Conservation (phyloP, 2,888 invertebrate species). For the Gnatocerus cornutus region DNA sequence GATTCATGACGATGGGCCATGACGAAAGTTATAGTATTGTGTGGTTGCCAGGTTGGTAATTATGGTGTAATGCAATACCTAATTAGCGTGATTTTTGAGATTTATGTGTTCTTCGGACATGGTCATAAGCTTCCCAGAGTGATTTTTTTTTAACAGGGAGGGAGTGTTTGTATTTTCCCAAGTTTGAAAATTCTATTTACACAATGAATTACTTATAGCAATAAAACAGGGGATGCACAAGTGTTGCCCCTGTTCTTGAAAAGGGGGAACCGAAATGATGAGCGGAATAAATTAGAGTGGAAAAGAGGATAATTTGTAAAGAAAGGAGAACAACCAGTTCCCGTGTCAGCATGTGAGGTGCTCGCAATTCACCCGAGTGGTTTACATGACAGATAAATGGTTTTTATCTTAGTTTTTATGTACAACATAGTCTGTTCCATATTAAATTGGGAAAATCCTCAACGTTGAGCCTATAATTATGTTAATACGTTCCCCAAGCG, state of each 20-base stretch:
- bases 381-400: slow-evolving; percentile 28
- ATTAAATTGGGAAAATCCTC: slow-evolving; percentile 43
- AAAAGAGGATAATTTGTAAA: slow-evolving; percentile 4
- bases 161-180: no score
- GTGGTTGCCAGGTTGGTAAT: slow-evolving; percentile 33
- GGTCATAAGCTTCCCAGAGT: not conserved
- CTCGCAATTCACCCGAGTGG: slow-evolving; percentile 11
- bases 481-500: slow-evolving; percentile 40
- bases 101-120: slow-evolving; percentile 24
- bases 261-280: no score
- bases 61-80: slow-evolving; percentile 39
- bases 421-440: slow-evolving; percentile 23
- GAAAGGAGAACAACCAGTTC: slow-evolving; percentile 21
- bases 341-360: slow-evolving; percentile 18
- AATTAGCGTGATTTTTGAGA: slow-evolving; percentile 41
- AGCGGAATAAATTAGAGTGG: not conserved
- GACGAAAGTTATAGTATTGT: slow-evolving; percentile 38
- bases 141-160: not conserved
- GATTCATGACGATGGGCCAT: slow-evolving; percentile 34
- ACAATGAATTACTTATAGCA: not conserved
- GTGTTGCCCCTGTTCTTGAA: no score
- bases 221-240: no score
- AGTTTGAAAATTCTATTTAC: not conserved
- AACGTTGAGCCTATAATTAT: slow-evolving; percentile 39
- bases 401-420: slow-evolving; percentile 33